Conservation (phyloP, 2,888 invertebrate species). For the Sarcophaga caerulescens region DNA sequence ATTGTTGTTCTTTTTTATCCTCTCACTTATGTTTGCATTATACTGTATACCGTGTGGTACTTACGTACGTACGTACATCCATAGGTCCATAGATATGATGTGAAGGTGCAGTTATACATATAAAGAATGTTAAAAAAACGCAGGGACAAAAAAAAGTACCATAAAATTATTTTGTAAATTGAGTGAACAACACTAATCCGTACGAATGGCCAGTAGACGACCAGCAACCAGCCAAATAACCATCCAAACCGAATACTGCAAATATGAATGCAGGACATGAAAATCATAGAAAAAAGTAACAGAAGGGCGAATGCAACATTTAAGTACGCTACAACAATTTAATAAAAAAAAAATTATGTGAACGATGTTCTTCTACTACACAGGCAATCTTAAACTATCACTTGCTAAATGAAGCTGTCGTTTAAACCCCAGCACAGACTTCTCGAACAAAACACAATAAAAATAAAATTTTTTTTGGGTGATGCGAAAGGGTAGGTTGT, state of each 20-base stretch:
- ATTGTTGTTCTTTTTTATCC: constrained; percentile 22
- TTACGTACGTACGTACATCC: not conserved
- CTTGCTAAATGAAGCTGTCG: no score
- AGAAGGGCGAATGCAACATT: not conserved
- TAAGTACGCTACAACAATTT: no score
- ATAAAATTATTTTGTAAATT: constrained; percentile 55
- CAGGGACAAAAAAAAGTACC: not conserved
- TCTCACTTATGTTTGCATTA: not conserved
- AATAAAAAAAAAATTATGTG: no score
- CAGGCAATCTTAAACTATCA: no score
- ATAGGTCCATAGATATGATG: not conserved
- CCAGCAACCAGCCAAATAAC: not conserved
- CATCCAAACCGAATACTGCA: not conserved
- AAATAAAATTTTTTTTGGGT: not conserved
- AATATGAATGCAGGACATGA: not conserved
- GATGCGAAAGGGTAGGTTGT: no score
- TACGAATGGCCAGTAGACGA: constrained; percentile 15
- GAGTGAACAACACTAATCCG: constrained; percentile 62
- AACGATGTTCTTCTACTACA: no score
- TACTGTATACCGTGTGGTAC: not conserved
- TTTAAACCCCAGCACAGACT: not conserved
- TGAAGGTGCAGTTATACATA: not conserved
- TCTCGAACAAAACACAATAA: not conserved
- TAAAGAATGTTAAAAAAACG: constrained; percentile 21
- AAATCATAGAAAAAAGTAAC: not conserved